Evolutionary conservation across 1,140 invertebrate species (phyloP), one percentile per base, ranked within the genome.

Genomic region (Calosoma granatense): DNA sequence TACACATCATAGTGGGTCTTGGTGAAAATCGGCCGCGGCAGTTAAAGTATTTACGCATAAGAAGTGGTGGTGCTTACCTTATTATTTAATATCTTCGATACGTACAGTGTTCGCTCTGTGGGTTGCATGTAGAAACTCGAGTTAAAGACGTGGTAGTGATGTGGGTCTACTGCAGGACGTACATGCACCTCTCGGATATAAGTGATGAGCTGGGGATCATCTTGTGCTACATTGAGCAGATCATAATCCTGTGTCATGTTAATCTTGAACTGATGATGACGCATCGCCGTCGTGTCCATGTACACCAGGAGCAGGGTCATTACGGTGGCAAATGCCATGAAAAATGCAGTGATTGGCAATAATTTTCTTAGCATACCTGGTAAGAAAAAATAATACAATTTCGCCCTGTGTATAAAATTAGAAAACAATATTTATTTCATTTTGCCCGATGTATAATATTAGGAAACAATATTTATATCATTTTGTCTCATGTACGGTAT

Each of bases 221-320:
- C 85, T 74, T 87, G 86, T 1, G 81, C 74, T 14, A 88, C 82
- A 60, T 78, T 77, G 15, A 79, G 73, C 59, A 88, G 72, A 63
- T 88, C 84, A 67, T 86, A 83, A 65, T 88, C 86, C 62, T 80
- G 80, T 47, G 82, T 85, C 81, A 88, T 84, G 69, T 86, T 88
- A 41, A 81, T 66, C 22, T 78, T 76, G 69, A 84, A 84, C 68
- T 83, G 81, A 63, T 83, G 79, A 60, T 82, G 81, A 51, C 79
- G 75, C 61, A 82, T 73, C 15, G 81, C 82, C 83, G 81, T 81
- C 65, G 78, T 82, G 65, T 82, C 80, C 81, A 83, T 83, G 63
- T 82, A 82, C 60, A 83, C 74, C 30, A 83, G 75, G 61, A 83
- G 70, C 60, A 81, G 75, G 19, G 79, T 81, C 76, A 83, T 82